Conservation (phyloP, 92 coral and sea anemone species). For the Parazoanthus atlanticus region DNA sequence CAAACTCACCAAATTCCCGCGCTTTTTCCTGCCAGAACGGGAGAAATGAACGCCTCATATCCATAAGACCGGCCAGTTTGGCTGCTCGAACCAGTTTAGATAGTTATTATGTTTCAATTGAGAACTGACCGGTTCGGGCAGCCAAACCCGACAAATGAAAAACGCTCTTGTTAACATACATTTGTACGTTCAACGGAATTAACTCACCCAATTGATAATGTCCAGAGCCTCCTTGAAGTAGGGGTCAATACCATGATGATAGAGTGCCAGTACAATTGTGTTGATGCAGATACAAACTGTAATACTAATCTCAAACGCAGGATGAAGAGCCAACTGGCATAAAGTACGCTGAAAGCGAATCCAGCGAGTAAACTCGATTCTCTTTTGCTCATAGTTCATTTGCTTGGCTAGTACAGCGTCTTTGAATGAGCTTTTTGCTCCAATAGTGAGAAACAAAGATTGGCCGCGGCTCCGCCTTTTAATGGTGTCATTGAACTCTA, state of each 20-base stretch:
- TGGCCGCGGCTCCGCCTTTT: not conserved
- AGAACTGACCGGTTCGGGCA: no score
- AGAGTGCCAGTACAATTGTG: conserved; percentile 31
- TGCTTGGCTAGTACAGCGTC: conserved; percentile 32
- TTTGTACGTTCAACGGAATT: not conserved
- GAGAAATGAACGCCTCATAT: no score
- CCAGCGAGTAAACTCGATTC: not conserved
- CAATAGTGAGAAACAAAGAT: not conserved
- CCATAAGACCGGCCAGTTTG: no score
- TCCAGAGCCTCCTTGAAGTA: conserved; percentile 11
- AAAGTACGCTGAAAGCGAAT: conserved; percentile 4
- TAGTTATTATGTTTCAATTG: no score
- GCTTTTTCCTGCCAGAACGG: no score
- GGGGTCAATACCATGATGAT: conserved; percentile 28
- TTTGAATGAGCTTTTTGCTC: conserved; percentile 25
- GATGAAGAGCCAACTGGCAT: conserved; percentile 25
- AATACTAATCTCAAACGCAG: conserved; percentile 15
- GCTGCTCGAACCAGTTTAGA: no score
- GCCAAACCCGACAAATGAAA: no score
- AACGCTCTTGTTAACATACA: not conserved
- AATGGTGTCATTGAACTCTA: not conserved
- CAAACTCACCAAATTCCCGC: no score
- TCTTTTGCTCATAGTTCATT: not conserved
- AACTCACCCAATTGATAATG: conserved; percentile 29
- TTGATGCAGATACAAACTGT: conserved; percentile 28